Percentiles rank a stretch among this genome's conserved stretches.
Conservation (phyloP, 2,797 vertebrate species). For the Myotis daubentonii region DNA sequence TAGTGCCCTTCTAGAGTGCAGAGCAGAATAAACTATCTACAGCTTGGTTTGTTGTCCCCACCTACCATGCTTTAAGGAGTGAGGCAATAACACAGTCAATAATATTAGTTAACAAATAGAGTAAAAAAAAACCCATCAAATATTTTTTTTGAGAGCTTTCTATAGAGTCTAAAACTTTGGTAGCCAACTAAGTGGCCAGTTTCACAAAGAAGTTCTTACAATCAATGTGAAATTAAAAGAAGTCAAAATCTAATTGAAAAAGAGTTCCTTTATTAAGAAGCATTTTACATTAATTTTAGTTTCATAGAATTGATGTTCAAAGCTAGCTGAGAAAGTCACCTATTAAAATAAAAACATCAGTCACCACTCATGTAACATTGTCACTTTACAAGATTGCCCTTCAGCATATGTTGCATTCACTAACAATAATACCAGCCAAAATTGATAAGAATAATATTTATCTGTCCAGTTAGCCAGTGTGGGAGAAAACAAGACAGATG, state of each 20-base stretch:
- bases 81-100: not conserved
- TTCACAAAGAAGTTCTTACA: slow-evolving; percentile 30
- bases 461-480: not conserved
- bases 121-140: not conserved
- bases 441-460: not conserved
- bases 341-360: slow-evolving; percentile 51
- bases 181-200: not conserved
- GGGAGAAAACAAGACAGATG: not conserved
- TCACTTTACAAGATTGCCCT: slow-evolving; percentile 5
- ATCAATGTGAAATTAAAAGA: slow-evolving; percentile 20
- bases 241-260: slow-evolving; percentile 24
- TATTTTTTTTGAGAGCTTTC: not conserved
- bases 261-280: slow-evolving; percentile 1
- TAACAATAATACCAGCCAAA: not conserved
- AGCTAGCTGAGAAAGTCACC: slow-evolving; percentile 37
- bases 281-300: slow-evolving; percentile 27
- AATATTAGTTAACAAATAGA: not conserved
- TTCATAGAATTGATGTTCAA: slow-evolving; percentile 42
- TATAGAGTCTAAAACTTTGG: slow-evolving; percentile 52
- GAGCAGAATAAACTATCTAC: not conserved
- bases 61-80: not conserved
- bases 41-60: not conserved
- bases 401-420: slow-evolving; percentile 5
- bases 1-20: not conserved
- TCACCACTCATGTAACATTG: not conserved